Percentiles rank a stretch among this genome's conserved stretches.
Conservation (phyloP, 37 sponge, comb jelly and placozoan genomes). For the Spongia lamella region DNA sequence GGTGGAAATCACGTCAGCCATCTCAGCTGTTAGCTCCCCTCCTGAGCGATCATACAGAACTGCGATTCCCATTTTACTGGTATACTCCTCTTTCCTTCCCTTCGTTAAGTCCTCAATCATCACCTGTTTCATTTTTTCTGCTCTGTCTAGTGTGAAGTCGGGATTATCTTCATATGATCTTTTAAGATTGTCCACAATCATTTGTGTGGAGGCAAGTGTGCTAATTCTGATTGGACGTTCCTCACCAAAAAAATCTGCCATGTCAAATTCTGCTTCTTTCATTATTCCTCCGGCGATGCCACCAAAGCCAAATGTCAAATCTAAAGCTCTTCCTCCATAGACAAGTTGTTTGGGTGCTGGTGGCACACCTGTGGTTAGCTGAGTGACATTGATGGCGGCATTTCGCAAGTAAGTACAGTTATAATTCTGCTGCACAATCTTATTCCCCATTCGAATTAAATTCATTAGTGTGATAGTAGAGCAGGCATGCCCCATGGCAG, state of each 20-base stretch:
- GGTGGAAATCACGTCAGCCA: slow-evolving; percentile 54
- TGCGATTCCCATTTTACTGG: slow-evolving; percentile 67
- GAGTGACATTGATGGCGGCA: slow-evolving; percentile 72
- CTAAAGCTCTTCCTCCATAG: slow-evolving; percentile 76
- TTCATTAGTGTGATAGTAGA: slow-evolving; percentile 82
- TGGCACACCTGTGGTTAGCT: slow-evolving; percentile 60
- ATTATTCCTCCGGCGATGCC: too few relatives aligned
- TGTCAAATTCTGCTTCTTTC: slow-evolving; percentile 58
- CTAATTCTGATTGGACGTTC: slow-evolving; percentile 61
- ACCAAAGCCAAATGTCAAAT: slow-evolving; percentile 76
- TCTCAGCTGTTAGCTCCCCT: too few relatives aligned
- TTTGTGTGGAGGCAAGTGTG: slow-evolving; percentile 69
- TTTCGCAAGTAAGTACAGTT: slow-evolving; percentile 68
- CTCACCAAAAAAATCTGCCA: slow-evolving; percentile 82
- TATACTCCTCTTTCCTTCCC: slow-evolving; percentile 85
- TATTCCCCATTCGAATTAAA: slow-evolving; percentile 78
- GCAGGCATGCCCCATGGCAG: slow-evolving; percentile 83
- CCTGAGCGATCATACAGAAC: slow-evolving; percentile 77
- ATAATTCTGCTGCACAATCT: slow-evolving; percentile 64
- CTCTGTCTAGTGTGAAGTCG: slow-evolving; percentile 65
- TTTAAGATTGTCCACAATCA: slow-evolving; percentile 59
- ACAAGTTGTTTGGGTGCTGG: slow-evolving; percentile 75
- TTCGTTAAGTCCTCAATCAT: slow-evolving; percentile 66
- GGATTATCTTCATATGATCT: slow-evolving; percentile 63
- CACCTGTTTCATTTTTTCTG: slow-evolving; percentile 59